Base-by-base conservation (phyloP, 2,113 vertebrate species). In the Sander vitreus region DNA sequence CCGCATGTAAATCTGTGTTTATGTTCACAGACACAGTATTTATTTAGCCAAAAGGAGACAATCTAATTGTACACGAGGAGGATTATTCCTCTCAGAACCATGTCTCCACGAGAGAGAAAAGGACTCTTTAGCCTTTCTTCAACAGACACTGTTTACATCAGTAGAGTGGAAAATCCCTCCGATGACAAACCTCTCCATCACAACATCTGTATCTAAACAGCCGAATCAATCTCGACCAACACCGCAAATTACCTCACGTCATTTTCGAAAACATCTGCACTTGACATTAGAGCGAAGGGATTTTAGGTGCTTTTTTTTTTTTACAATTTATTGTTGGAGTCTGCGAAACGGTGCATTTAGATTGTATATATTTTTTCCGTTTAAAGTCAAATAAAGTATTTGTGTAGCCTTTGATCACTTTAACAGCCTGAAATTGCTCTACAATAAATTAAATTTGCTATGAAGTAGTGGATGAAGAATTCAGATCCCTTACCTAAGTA, bases 1-100 rank as follows among this genome's bases (percentile, higher is more conserved):
- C 74, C 53, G 21, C 76, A 74, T 81, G 86, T 83, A 85, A 88
- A 92, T 84, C 82, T 80, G 81, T 93, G 92, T 94, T 94, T 91
- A 93, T 88, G 85, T 93, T 93, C 88, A 67, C 78, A 81, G 91
- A 90, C 85, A 76, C 71, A 47, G 86, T 94, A 91, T 94, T 95
- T 94, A 94, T 95, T 94, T 93, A 93, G 93, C 79, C 80, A 93
- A 93, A 94, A 90, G 85, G 75, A 90, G 87, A 87, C 91, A 90
- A 92, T 91, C 86, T 88, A 88, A 94, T 90, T 91, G 90, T 91
- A 85, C 84, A 86, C 36, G 76, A 88, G 71, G 80, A 80, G 88
- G 85, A 91, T 93, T 91, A 90, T 90, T 90, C 67, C 78, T 88
- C 79, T 84, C 83, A 76, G 78, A 85, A 78, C 73, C n/a, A 36